phyloP scores from a whole-genome alignment of 2,797 vertebrate species.

The Cheirogaleus major region DNA sequence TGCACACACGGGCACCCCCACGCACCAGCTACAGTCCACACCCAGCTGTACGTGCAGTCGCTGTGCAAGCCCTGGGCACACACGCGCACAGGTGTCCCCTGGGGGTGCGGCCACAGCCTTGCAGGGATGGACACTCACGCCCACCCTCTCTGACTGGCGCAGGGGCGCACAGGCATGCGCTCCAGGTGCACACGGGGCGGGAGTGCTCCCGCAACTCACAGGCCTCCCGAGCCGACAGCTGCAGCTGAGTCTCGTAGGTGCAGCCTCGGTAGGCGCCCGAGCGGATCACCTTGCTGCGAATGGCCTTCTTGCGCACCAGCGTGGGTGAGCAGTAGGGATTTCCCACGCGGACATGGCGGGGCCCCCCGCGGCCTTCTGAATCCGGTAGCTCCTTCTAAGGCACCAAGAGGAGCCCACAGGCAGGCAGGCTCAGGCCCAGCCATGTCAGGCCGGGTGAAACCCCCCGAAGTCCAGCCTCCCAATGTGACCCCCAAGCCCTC shows the following conservation, averaged over 20 bases:
- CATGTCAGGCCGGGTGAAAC: not conserved
- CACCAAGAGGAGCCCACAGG: not conserved
- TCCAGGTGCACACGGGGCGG: not conserved
- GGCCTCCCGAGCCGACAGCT: constrained; percentile 87
- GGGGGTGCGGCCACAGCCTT: not conserved
- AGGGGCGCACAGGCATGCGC: not conserved
- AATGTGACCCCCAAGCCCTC: not conserved
- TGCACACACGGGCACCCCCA: not conserved
- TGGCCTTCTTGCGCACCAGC: constrained; percentile 94
- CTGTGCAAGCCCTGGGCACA: not conserved
- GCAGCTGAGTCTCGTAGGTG: constrained; percentile 90
- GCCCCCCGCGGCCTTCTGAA: constrained; percentile 32
- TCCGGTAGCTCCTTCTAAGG: constrained; percentile 78
- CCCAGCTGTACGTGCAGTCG: fast-evolving
- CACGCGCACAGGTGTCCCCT: not conserved
- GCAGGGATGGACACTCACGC: not conserved
- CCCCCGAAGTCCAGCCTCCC: not conserved
- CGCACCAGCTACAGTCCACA: not conserved
- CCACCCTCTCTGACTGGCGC: fast-evolving
- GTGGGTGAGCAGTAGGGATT: constrained; percentile 91
- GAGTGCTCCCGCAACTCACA: constrained; percentile 73
- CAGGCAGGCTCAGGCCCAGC: not conserved
- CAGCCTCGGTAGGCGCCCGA: constrained; percentile 96
- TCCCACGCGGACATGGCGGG: constrained; percentile 80
- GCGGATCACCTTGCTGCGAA: constrained; percentile 93